Percentiles rank a stretch among this genome's conserved stretches.
These are phyloP conservation scores for Nycticorax nycticorax DNA, from an alignment of 2,113 vertebrate species.

Conservation along the genomic window DNA sequence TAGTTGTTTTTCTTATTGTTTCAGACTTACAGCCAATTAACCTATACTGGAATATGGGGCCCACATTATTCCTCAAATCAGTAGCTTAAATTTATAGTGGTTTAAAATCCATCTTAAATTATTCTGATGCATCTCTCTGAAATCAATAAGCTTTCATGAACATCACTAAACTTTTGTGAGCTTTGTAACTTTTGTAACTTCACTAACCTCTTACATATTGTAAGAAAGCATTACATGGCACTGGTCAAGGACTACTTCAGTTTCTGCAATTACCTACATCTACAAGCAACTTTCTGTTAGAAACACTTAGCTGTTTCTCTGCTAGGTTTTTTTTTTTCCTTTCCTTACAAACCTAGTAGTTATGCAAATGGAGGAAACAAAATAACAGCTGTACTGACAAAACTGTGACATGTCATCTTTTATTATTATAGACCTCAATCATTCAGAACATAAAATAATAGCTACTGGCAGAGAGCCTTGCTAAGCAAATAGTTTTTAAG, in stretches of 20 bases:
- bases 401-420: neutral
- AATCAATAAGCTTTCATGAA: neutral
- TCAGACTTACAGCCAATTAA: neutral
- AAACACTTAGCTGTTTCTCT: neutral
- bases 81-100: neutral
- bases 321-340: neutral
- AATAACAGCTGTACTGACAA: neutral
- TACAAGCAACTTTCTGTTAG: neutral
- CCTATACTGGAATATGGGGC: neutral
- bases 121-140: neutral
- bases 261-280: neutral
- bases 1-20: neutral
- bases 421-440: neutral
- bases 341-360: neutral
- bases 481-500: neutral
- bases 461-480: neutral
- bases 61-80: neutral
- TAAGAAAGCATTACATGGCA: neutral
- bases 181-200: too few relatives aligned
- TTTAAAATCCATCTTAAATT: neutral
- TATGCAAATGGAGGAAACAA: neutral
- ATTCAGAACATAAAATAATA: neutral
- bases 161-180: neutral
- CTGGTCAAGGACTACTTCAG: neutral
- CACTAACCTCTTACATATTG: neutral